Evolutionary conservation across 2,113 vertebrate genomes (phyloP), one percentile per base, ranked within the genome.

Genomic region (Rissa tridactyla): DNA sequence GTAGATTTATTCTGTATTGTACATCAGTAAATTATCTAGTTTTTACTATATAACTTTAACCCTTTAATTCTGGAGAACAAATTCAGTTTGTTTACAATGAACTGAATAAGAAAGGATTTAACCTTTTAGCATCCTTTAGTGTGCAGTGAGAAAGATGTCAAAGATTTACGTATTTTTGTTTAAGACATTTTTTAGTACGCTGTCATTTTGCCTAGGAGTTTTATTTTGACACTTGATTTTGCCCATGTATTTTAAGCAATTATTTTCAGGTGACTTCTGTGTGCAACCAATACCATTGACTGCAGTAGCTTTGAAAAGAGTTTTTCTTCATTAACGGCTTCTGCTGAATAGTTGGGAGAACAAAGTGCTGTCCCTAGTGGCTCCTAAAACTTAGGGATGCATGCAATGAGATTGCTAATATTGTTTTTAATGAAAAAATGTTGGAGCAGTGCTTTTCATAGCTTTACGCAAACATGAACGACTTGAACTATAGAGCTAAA

Each of bases 381-480:
- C 52, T 86, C 38, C 87, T 90, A 68, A 94, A 97, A 86, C 54
- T 52, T 91, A 57, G 0, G 17, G 71, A 90, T 90, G 49, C 62
- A 13, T 89, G 66, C 66, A 89, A 3, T 82, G 79, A 87, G 72
- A 90, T 91, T 73, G 58, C 42, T 92, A 91, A 77, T 92, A 73
- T 61, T 97, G 61, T 81, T 95, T 94, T 92, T 80, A 92, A 80
- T 65, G 40, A 81, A 88, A 92, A 89, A 54, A 61, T 10, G 30
- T 61, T 30, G 29, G 8, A 69, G 16, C 38, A 27, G 18, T 95
- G 27, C 60, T 95, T 91, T 27, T 94, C 66, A 85, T 92, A 62
- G 70, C 58, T 88, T 87, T 79, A 81, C 1, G 15, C 68, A 77
- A 54, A 51, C 66, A 38, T 70, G 77, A 90, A 44, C 2, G 2